phyloP scores from a whole-genome alignment of 35 echinoderm and acorn worm species.

The Stichopus chloronotus region DNA sequence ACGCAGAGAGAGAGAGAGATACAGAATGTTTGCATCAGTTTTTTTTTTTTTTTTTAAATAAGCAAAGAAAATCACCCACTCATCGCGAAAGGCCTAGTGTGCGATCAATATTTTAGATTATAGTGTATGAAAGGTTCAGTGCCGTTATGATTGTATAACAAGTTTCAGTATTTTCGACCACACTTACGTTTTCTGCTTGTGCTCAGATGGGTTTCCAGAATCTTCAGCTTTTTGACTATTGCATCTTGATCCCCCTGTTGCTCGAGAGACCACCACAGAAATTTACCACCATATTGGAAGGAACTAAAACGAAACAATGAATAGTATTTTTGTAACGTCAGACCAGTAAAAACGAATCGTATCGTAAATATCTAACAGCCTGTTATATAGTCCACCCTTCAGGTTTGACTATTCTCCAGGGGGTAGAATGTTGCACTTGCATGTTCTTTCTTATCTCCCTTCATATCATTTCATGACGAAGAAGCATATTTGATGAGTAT shows the following conservation, averaged over 20 bases:
- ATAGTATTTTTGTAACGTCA: neutral
- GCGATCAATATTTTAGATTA: neutral
- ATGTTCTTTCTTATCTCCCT: neutral
- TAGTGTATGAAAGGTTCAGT: neutral
- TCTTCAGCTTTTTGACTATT: constrained; percentile 68
- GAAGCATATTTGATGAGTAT: too few species aligned
- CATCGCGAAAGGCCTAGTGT: too few species aligned
- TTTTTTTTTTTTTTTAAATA: too few species aligned
- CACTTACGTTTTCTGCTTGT: constrained; percentile 91
- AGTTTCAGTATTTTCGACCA: neutral
- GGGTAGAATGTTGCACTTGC: neutral
- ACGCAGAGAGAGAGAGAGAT: too few species aligned
- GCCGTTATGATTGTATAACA: neutral
- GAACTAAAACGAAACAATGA: constrained; percentile 43
- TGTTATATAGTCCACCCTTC: neutral
- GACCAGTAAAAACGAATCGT: neutral
- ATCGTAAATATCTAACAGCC: neutral
- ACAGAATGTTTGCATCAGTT: too few species aligned
- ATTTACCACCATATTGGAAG: constrained; percentile 83
- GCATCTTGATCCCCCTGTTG: constrained; percentile 62
- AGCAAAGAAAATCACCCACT: too few species aligned
- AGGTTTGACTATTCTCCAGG: neutral
- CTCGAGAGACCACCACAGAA: constrained; percentile 85
- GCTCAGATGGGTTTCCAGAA: constrained; percentile 77
- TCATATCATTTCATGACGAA: too few species aligned